Conservation (phyloP, 2,888 invertebrate species). For the Himalopsyche kuldschensis region DNA sequence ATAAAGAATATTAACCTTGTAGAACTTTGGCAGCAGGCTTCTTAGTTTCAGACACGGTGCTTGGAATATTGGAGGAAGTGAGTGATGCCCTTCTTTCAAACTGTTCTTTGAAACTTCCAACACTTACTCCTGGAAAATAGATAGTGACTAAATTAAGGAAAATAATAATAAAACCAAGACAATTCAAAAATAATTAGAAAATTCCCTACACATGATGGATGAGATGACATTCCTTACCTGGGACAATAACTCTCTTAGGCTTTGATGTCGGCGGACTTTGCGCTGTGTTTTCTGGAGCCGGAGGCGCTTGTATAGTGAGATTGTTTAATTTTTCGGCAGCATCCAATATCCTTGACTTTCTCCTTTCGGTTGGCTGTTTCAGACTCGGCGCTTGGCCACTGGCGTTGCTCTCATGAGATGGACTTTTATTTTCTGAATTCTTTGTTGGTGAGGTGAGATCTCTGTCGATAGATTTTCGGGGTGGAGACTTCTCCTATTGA, state of each 20-base stretch:
- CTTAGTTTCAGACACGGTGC: conserved; percentile 12
- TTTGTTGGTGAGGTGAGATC: conserved; percentile 24
- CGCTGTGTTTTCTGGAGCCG: conserved; percentile 39
- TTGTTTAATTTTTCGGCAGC: conserved; percentile 54
- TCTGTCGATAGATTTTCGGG: conserved; percentile 36
- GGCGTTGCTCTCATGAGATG: conserved; percentile 28
- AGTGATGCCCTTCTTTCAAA: conserved; percentile 80
- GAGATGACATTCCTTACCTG: conserved; percentile 48
- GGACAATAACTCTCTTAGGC: conserved; percentile 80
- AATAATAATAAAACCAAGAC: not conserved
- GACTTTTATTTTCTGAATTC: conserved; percentile 34
- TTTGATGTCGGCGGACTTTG: conserved; percentile 55
- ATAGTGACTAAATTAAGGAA: not conserved
- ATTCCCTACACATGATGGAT: not conserved
- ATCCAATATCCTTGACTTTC: conserved; percentile 65
- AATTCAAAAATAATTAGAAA: not conserved
- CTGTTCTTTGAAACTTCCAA: conserved; percentile 83
- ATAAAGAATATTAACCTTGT: conserved; percentile 4
- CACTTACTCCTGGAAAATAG: conserved; percentile 66
- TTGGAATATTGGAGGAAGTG: conserved; percentile 45
- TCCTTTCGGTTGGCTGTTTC: conserved; percentile 58
- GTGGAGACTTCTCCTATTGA: conserved; percentile 36
- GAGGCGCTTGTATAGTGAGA: conserved; percentile 46
- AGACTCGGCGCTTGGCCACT: conserved; percentile 16
- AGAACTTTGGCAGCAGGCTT: conserved; percentile 10